Evolutionary conservation across 2,888 invertebrate species (phyloP).

Genomic region (Rhagium mordax): DNA sequence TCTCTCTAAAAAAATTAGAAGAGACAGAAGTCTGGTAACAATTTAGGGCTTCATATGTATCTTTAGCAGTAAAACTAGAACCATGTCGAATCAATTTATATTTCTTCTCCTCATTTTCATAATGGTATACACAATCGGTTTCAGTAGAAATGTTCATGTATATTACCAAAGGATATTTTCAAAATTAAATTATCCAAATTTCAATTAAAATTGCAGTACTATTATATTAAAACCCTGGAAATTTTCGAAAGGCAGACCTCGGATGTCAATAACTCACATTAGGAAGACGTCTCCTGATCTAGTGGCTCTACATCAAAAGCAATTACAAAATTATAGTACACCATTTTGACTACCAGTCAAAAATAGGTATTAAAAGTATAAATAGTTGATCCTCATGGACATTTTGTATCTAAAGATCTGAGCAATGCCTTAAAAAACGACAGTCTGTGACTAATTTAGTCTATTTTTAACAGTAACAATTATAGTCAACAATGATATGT

Average conservation of each 20-base stretch:
- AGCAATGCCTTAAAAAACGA: slow-evolving; percentile 63
- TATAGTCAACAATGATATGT: slow-evolving; percentile 70
- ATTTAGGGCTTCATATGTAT: too few relatives aligned
- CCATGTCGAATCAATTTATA: too few relatives aligned
- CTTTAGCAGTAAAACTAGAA: too few relatives aligned
- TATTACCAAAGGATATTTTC: too few relatives aligned
- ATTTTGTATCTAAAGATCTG: slow-evolving; percentile 60
- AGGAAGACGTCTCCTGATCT: slow-evolving; percentile 70
- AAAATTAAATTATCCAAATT: too few relatives aligned
- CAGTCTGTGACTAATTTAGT: slow-evolving; percentile 63
- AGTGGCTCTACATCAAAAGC: slow-evolving; percentile 57
- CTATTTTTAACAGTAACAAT: slow-evolving; percentile 64
- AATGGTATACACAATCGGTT: too few relatives aligned
- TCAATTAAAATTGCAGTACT: background rate
- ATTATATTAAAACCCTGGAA: background rate
- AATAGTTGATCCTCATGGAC: slow-evolving; percentile 55
- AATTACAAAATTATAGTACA: slow-evolving; percentile 56
- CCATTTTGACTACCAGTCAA: slow-evolving; percentile 41
- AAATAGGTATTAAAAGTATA: slow-evolving; percentile 58
- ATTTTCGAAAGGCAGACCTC: slow-evolving; percentile 10
- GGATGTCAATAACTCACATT: slow-evolving; percentile 64
- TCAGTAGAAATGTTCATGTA: too few relatives aligned
- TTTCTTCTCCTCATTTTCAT: too few relatives aligned
- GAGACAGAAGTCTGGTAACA: too few relatives aligned
- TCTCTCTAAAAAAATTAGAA: too few relatives aligned